Percentiles rank a stretch among this genome's conserved stretches.
Conservation (phyloP, 2,113 vertebrate genomes). For the Chrysemys picta region DNA sequence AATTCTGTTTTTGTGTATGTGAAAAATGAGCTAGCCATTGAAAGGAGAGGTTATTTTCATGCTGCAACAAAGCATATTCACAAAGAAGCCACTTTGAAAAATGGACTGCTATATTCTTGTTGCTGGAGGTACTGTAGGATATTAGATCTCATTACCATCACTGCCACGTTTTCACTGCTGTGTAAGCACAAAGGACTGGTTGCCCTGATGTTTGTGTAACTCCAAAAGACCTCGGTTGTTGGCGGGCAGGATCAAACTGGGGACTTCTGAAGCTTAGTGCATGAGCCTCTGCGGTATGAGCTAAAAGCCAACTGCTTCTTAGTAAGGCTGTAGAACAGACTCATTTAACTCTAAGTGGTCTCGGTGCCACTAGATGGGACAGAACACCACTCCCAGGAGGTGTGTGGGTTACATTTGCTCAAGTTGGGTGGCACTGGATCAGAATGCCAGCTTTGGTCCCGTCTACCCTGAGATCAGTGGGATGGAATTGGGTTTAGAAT, state of each 20-base stretch:
- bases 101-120: slow-evolving; percentile 10
- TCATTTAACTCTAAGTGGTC: too few relatives aligned
- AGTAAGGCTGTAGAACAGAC: too few relatives aligned
- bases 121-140: slow-evolving; percentile 42
- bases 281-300: too few relatives aligned
- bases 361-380: too few relatives aligned
- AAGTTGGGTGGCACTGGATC: not conserved
- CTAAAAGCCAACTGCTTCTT: too few relatives aligned
- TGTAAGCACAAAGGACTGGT: not conserved
- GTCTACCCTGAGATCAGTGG: not conserved
- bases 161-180: not conserved
- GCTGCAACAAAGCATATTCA: not conserved
- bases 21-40: slow-evolving; percentile 1
- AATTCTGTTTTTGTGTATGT: not conserved
- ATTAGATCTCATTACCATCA: slow-evolving; percentile 35
- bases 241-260: too few relatives aligned
- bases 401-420: not conserved
- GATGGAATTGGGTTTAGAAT: not conserved
- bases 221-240: too few relatives aligned
- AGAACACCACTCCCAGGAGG: too few relatives aligned
- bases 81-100: slow-evolving; percentile 23
- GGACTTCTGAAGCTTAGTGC: too few relatives aligned
- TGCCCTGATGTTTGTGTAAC: not conserved
- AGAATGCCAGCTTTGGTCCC: not conserved
- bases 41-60: not conserved